Evolutionary conservation across 2,888 invertebrate species (phyloP).

Genomic region (Gordius sp.): DNA sequence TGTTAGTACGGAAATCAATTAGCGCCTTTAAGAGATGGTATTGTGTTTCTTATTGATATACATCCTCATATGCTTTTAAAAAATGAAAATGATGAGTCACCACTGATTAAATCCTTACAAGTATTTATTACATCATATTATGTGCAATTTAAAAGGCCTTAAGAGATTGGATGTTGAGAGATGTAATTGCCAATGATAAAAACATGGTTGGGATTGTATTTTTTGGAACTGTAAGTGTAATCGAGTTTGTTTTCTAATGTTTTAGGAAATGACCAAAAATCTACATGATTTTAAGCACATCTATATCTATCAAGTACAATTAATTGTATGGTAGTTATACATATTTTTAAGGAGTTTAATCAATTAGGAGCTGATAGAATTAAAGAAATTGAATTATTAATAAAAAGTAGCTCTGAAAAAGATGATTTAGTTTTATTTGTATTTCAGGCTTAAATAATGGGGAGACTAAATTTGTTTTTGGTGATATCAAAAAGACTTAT

Average conservation of each 20-base stretch:
- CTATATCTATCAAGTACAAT: neutral
- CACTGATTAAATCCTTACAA: neutral
- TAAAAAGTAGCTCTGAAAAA: too few relatives aligned
- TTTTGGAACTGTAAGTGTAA: neutral
- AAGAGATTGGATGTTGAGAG: constrained; percentile 13
- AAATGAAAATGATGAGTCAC: neutral
- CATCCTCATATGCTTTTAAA: neutral
- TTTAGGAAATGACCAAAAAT: constrained; percentile 4
- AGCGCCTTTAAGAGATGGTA: neutral
- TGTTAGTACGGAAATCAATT: neutral
- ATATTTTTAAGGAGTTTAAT: constrained; percentile 11
- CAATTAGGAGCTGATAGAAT: constrained; percentile 10
- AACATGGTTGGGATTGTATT: neutral
- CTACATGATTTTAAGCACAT: neutral
- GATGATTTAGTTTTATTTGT: too few relatives aligned
- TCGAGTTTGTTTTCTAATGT: neutral
- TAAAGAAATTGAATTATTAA: neutral
- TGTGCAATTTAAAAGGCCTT: neutral
- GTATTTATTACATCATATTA: neutral
- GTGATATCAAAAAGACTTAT: neutral
- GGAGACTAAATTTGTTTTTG: too few relatives aligned
- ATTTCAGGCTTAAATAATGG: too few relatives aligned
- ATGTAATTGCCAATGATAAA: constrained; percentile 1
- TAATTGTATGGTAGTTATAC: neutral
- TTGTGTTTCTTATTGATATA: neutral